Percentiles rank a stretch among this genome's conserved stretches.
phyloP scores from a whole-genome alignment of 2,888 invertebrate species.

The Pachydiplax longipennis region DNA sequence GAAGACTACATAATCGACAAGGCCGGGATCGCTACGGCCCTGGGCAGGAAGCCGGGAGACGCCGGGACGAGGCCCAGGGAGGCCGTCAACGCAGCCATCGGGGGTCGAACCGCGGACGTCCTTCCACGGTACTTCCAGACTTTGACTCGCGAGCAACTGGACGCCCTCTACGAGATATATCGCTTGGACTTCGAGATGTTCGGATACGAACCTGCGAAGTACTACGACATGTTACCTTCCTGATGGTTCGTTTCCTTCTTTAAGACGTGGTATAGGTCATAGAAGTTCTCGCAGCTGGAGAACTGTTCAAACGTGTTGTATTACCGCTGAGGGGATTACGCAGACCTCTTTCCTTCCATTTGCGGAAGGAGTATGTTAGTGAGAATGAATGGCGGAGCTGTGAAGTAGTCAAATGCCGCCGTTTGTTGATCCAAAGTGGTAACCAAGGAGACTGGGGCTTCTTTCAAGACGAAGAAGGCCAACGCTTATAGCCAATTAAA shows the following conservation, averaged over 20 bases:
- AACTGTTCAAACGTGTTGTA: too few relatives aligned
- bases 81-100: constrained; percentile 62
- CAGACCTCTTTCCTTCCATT: too few relatives aligned
- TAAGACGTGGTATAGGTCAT: too few relatives aligned
- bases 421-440: too few relatives aligned
- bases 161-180: constrained; percentile 69
- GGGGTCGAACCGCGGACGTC: constrained; percentile 64
- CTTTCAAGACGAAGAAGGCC: too few relatives aligned
- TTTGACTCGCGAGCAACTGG: constrained; percentile 54
- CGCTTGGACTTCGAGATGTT: constrained; percentile 74
- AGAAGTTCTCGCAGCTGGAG: too few relatives aligned
- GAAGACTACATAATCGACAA: constrained; percentile 68
- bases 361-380: too few relatives aligned
- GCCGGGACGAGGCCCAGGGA: background rate
- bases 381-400: too few relatives aligned
- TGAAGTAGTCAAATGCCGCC: too few relatives aligned
- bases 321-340: too few relatives aligned
- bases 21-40: constrained; percentile 60
- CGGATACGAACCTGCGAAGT: constrained; percentile 67
- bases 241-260: constrained; percentile 22
- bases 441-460: too few relatives aligned
- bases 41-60: background rate
- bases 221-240: constrained; percentile 48
- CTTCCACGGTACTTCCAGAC: constrained; percentile 64
- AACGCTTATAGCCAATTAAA: too few relatives aligned